These are phyloP conservation scores for Rhinoptilus africanus DNA, from an alignment of 2,113 vertebrate species.

Conservation along the genomic window DNA sequence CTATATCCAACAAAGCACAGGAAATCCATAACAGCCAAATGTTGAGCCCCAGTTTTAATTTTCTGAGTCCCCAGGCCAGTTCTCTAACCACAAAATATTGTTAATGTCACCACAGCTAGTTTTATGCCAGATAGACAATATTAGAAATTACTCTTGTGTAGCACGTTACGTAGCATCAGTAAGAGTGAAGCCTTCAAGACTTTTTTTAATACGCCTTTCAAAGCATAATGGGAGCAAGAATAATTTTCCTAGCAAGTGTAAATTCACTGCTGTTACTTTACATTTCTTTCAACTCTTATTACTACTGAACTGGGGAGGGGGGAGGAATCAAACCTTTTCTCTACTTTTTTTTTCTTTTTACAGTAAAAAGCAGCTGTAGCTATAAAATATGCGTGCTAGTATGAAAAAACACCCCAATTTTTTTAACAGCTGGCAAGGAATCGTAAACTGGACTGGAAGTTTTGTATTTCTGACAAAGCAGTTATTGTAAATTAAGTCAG, in stretches of 20 bases:
- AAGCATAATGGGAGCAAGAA: neutral
- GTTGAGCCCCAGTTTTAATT: neutral
- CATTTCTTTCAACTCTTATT: neutral
- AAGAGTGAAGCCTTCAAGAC: neutral
- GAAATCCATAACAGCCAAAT: neutral
- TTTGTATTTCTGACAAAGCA: neutral
- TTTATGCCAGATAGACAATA: neutral
- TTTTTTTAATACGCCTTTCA: neutral
- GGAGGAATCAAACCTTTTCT: neutral
- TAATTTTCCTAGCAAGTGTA: neutral
- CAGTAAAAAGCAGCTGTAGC: neutral
- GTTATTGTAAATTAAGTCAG: slow-evolving; percentile 14
- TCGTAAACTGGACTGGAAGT: neutral
- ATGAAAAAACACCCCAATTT: neutral
- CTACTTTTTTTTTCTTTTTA: neutral
- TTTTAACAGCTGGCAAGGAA: neutral
- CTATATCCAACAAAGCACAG: neutral
- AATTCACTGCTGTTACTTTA: neutral
- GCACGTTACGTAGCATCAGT: neutral
- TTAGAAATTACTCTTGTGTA: neutral
- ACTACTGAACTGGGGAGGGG: neutral
- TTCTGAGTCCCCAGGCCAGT: neutral
- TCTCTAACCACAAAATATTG: neutral
- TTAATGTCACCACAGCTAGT: neutral
- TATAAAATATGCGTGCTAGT: neutral